A percentile compares a stretch with the other conserved stretches of the same genome.
Conservation (phyloP, 1,140 invertebrate species). For the Papilio glaucus region DNA sequence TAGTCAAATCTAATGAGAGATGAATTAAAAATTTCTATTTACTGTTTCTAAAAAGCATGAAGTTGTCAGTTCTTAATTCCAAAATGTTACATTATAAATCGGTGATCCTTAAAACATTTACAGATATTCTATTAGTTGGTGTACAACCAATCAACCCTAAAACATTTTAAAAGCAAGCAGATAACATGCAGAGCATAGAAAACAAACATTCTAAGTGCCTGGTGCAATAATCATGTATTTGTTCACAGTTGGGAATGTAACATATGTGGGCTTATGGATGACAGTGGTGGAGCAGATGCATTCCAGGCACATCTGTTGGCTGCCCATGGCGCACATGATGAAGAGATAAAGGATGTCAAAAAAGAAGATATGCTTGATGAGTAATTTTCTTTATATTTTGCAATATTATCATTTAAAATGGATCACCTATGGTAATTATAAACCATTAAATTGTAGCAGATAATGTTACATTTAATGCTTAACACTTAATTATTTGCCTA, state of each 20-base stretch:
- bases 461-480: not conserved
- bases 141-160: no score
- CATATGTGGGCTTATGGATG: slow-evolving; percentile 53
- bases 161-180: no score
- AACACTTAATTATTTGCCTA: not conserved
- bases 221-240: not conserved
- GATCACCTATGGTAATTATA: not conserved
- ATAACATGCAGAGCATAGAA: no score
- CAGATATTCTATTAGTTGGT: no score
- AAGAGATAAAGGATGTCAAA: slow-evolving; percentile 55
- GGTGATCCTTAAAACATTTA: no score
- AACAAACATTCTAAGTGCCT: no score
- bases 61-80: no score
- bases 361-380: slow-evolving; percentile 68
- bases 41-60: no score
- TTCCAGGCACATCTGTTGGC: slow-evolving; percentile 58
- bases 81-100: no score
- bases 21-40: no score
- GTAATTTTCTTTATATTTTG: slow-evolving; percentile 44
- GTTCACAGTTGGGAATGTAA: slow-evolving; percentile 62
- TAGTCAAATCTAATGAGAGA: no score
- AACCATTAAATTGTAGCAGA: not conserved
- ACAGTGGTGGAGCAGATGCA: slow-evolving; percentile 48
- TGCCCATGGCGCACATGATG: slow-evolving; percentile 46
- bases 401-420: not conserved